Conservation (phyloP, 2,797 vertebrate species). For the Ibycter americanus region DNA sequence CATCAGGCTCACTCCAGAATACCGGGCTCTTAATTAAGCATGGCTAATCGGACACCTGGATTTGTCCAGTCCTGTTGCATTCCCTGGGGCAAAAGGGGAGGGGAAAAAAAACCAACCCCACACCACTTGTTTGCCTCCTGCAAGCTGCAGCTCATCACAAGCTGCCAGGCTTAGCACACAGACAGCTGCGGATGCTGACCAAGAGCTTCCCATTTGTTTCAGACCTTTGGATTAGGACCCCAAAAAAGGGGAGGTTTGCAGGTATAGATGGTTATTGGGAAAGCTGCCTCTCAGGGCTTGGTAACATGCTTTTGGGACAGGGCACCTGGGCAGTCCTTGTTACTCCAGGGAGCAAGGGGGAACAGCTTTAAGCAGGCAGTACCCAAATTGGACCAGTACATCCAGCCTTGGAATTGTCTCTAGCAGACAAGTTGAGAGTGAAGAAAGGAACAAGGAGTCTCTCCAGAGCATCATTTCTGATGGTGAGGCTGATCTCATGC, state of each 20-base stretch:
- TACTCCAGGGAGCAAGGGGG: not conserved
- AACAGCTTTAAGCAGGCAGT: not conserved
- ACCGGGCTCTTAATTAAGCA: not conserved
- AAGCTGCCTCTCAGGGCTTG: not conserved
- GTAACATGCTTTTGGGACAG: not conserved
- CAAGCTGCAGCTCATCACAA: not conserved
- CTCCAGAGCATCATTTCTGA: not conserved
- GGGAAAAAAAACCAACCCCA: not conserved
- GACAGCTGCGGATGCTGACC: not conserved
- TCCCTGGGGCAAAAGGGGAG: not conserved
- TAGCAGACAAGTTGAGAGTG: not conserved
- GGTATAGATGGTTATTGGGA: not conserved
- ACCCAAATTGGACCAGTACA: accelerated
- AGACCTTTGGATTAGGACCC: not conserved
- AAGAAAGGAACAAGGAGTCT: not conserved
- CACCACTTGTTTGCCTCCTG: not conserved
- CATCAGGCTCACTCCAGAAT: not conserved
- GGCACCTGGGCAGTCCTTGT: not conserved
- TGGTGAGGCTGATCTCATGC: not conserved
- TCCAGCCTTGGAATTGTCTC: not conserved
- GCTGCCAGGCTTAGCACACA: not conserved
- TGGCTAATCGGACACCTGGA: slow-evolving; percentile 25
- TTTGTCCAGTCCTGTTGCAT: not conserved
- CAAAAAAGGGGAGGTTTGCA: not conserved
- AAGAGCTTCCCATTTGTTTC: not conserved